These are phyloP conservation scores for Luperina testacea DNA, from an alignment of 2,888 invertebrate species.

Conservation along the genomic window DNA sequence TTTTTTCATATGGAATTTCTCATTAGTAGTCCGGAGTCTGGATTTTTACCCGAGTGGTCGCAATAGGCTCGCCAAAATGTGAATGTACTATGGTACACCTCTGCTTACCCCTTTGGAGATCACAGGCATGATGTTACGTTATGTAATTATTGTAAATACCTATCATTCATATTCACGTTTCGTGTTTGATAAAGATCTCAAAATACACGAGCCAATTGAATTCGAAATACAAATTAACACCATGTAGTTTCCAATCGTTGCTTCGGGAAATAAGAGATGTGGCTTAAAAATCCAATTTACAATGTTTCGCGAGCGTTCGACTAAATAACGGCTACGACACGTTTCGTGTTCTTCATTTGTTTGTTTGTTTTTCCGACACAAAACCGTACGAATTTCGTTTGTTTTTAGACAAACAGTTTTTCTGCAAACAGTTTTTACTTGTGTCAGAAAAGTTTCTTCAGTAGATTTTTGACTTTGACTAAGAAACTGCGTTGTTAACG, in stretches of 20 bases:
- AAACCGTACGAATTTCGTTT: neutral
- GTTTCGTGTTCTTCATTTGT: constrained; percentile 44
- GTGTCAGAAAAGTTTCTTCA: no score
- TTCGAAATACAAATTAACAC: constrained; percentile 36
- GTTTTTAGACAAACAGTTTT: neutral
- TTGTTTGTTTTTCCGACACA: constrained; percentile 11
- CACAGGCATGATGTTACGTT: neutral
- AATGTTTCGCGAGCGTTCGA: constrained; percentile 27
- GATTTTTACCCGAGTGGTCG: neutral
- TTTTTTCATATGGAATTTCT: neutral
- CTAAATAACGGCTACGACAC: constrained; percentile 19
- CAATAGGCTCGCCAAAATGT: neutral
- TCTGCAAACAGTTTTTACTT: neutral
- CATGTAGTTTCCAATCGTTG: constrained; percentile 24
- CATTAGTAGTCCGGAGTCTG: neutral
- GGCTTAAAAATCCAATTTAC: constrained; percentile 45
- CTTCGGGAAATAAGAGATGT: constrained; percentile 9
- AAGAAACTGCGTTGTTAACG: neutral
- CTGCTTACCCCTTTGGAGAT: neutral
- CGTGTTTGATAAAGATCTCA: constrained; percentile 10
- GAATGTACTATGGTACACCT: no score
- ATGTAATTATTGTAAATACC: neutral
- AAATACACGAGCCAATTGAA: constrained; percentile 31
- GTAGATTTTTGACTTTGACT: neutral
- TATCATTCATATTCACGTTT: constrained; percentile 9